Conservation (phyloP, 1,140 invertebrate genomes). For the Pantala flavescens region DNA sequence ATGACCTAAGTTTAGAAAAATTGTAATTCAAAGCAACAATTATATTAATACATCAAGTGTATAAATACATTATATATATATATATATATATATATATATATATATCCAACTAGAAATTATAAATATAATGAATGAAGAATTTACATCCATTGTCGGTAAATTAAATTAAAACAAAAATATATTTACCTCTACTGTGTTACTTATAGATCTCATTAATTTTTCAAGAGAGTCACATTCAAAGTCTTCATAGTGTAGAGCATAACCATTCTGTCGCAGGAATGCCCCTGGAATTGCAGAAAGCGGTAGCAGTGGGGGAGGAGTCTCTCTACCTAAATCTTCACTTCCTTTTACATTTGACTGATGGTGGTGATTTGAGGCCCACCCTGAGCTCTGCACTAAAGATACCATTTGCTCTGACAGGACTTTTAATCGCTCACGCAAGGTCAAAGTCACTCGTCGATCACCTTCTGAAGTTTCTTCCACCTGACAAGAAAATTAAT, state of each 20-base stretch:
- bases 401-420: conserved; percentile 44
- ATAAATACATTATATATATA: no score
- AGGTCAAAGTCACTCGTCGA: conserved; percentile 43
- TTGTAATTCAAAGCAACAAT: no score
- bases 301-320: conserved; percentile 31
- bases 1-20: background rate
- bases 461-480: conserved; percentile 36
- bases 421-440: conserved; percentile 41
- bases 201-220: conserved; percentile 42
- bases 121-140: no score
- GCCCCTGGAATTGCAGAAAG: conserved; percentile 39
- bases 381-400: conserved; percentile 35
- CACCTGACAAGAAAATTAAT: conserved; percentile 12
- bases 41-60: no score
- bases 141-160: no score
- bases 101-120: no score
- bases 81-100: no score
- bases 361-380: background rate
- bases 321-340: background rate
- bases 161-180: no score
- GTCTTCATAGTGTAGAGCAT: conserved; percentile 43
- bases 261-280: conserved; percentile 46
- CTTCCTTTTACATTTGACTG: background rate
- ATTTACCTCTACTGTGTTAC: conserved; percentile 40
- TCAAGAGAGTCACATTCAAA: conserved; percentile 43